Conservation (phyloP, 2,888 invertebrate species). For the Ectropis crepuscularia region DNA sequence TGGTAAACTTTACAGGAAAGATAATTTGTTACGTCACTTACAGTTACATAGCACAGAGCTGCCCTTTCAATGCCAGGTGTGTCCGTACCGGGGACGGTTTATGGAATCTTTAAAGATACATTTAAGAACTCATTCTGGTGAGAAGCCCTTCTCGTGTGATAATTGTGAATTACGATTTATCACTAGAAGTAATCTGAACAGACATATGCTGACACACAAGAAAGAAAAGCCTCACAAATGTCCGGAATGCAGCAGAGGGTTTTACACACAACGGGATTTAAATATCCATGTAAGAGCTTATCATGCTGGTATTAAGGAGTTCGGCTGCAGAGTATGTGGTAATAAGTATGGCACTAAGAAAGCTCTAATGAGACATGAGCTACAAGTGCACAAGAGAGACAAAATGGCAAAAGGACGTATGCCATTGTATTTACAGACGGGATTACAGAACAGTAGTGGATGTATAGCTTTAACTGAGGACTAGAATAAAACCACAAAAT, state of each 20-base stretch:
- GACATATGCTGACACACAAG: constrained; percentile 64
- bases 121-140: constrained; percentile 63
- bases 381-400: constrained; percentile 66
- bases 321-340: constrained; percentile 59
- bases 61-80: constrained; percentile 61
- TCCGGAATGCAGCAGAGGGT: constrained; percentile 60
- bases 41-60: constrained; percentile 59
- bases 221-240: constrained; percentile 64
- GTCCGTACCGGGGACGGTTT: constrained; percentile 65
- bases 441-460: constrained; percentile 45
- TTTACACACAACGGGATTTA: constrained; percentile 61
- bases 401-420: constrained; percentile 67
- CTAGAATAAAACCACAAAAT: no score
- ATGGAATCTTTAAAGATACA: constrained; percentile 64
- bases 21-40: constrained; percentile 61
- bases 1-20: constrained; percentile 65
- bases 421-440: constrained; percentile 67
- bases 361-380: constrained; percentile 66
- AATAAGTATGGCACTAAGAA: constrained; percentile 67
- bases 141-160: constrained; percentile 65
- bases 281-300: constrained; percentile 62
- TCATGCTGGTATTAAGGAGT: constrained; percentile 65
- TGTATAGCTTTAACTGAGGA: no score
- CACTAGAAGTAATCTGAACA: constrained; percentile 66
- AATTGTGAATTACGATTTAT: constrained; percentile 61